Percentiles rank a stretch among this genome's conserved stretches.
Conservation (phyloP, 2,888 invertebrate species). For the Xanthorhoe spadicearia region DNA sequence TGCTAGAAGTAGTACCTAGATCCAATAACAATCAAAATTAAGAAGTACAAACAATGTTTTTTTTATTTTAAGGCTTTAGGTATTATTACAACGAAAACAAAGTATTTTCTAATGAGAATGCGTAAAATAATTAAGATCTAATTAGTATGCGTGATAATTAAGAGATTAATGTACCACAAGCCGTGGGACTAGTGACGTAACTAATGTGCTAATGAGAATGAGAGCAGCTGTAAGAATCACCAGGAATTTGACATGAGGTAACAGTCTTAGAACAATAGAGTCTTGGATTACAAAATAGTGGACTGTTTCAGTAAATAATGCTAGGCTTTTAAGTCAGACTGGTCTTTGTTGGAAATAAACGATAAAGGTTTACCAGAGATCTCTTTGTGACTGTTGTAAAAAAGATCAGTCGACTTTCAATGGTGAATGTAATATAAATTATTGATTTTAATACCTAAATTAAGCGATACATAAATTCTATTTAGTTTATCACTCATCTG, state of each 20-base stretch:
- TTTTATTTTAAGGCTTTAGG: conserved; percentile 1
- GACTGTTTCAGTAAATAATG: conserved; percentile 8
- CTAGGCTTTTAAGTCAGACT: background rate
- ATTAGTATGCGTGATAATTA: conserved; percentile 27
- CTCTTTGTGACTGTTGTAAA: too few species aligned
- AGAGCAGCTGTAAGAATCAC: conserved; percentile 34
- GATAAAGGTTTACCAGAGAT: background rate
- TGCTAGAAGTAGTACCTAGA: too few species aligned
- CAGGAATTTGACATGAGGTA: conserved; percentile 35
- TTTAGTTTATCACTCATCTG: too few species aligned
- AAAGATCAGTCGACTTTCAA: too few species aligned
- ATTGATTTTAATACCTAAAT: too few species aligned
- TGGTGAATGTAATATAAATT: too few species aligned
- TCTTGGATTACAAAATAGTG: conserved; percentile 18
- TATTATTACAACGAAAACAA: conserved; percentile 17
- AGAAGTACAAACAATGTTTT: conserved; percentile 5
- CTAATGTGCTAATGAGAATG: conserved; percentile 34
- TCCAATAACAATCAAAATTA: too few species aligned
- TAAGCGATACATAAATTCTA: too few species aligned
- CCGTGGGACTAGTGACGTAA: conserved; percentile 41
- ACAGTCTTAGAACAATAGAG: conserved; percentile 28
- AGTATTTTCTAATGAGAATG: conserved; percentile 24
- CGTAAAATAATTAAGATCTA: conserved; percentile 22
- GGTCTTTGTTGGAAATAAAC: background rate
- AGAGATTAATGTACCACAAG: conserved; percentile 16